A percentile compares a stretch with the other conserved stretches of the same genome.
Conservation (phyloP, 35 echinoderm and acorn worm species). For the Ophiothrix spiculata region DNA sequence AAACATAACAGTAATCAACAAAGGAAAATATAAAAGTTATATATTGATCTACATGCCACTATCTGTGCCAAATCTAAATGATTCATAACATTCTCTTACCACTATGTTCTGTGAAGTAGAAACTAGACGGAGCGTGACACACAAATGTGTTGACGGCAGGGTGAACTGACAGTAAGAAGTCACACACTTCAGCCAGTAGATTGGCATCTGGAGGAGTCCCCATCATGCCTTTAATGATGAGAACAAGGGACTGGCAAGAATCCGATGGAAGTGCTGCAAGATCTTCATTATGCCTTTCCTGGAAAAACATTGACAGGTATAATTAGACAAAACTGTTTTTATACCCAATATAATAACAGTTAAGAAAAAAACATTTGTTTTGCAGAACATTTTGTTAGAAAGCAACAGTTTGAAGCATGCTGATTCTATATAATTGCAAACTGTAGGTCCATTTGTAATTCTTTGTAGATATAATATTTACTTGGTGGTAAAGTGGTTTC, state of each 20-base stretch:
- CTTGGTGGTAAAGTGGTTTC: no score
- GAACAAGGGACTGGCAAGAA: conserved; percentile 41
- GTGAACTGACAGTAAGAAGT: conserved; percentile 86
- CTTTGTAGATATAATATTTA: no score
- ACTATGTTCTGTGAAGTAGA: conserved; percentile 82
- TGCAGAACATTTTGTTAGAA: not conserved
- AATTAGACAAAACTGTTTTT: not conserved
- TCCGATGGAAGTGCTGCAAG: conserved; percentile 47
- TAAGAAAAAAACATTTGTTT: not conserved
- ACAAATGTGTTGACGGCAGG: conserved; percentile 96
- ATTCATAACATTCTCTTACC: no score
- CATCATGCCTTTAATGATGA: conserved; percentile 72
- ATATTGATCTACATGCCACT: no score
- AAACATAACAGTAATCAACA: no score
- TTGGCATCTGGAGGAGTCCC: conserved; percentile 78
- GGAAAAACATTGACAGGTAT: not conserved
- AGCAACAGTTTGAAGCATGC: not conserved
- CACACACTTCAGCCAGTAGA: conserved; percentile 79
- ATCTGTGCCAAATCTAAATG: no score
- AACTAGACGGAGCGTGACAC: conserved; percentile 92
- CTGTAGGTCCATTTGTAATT: not conserved
- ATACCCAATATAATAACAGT: not conserved
- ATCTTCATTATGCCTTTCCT: conserved; percentile 88
- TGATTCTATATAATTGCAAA: not conserved
- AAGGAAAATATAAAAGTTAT: no score